Conservation (phyloP, 2,888 invertebrate genomes). For the Anthophora plumipes region DNA sequence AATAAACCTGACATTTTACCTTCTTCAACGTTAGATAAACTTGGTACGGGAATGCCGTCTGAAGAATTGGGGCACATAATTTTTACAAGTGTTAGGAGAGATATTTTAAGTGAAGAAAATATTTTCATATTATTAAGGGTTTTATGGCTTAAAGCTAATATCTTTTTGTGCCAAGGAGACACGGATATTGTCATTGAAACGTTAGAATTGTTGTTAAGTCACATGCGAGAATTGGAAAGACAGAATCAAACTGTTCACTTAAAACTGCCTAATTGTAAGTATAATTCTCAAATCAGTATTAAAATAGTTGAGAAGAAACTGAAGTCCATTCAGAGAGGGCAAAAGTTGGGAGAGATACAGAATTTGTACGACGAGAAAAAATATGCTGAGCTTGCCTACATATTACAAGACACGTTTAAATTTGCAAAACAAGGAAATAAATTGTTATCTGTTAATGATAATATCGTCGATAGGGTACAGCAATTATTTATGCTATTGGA, state of each 20-base stretch:
- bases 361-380: conserved; percentile 88
- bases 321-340: conserved; percentile 85
- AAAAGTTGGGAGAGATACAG: conserved; percentile 88
- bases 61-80: conserved; percentile 85
- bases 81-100: conserved; percentile 84
- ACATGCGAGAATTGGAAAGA: conserved; percentile 76
- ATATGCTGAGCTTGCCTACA: conserved; percentile 88
- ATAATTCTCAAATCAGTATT: conserved; percentile 85
- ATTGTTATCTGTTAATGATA: conserved; percentile 70
- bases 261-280: conserved; percentile 86
- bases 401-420: conserved; percentile 89
- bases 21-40: conserved; percentile 75
- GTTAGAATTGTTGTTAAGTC: conserved; percentile 82
- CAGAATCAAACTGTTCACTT: conserved; percentile 81
- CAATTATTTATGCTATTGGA: conserved; percentile 88
- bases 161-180: conserved; percentile 86
- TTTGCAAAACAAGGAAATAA: conserved; percentile 82
- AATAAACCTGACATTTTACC: conserved; percentile 77
- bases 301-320: conserved; percentile 85
- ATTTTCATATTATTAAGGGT: conserved; percentile 85
- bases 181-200: conserved; percentile 86
- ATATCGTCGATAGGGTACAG: conserved; percentile 84
- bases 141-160: conserved; percentile 86
- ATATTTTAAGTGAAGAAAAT: conserved; percentile 85
- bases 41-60: conserved; percentile 83